Evolutionary conservation across 2,113 vertebrate genomes (phyloP).

Genomic region (Pelmatolapia mariae): DNA sequence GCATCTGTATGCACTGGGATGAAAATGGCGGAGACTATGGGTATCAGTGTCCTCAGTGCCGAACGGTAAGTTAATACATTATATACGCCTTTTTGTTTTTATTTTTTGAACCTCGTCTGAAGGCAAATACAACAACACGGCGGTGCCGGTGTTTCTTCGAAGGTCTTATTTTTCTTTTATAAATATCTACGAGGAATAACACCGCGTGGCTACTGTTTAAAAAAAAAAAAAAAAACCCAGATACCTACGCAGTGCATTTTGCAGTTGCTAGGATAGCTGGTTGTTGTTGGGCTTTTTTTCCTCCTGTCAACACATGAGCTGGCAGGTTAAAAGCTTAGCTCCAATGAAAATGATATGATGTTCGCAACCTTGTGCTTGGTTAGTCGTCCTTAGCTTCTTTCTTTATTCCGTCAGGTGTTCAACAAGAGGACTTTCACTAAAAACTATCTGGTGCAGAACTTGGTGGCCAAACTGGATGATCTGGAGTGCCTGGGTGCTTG

Average conservation of each 20-base stretch:
- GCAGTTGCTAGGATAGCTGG: background rate
- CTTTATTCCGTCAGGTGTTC: constrained; percentile 60
- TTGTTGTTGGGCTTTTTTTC: background rate
- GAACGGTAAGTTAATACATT: constrained; percentile 54
- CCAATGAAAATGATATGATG: background rate
- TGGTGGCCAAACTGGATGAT: constrained; percentile 72
- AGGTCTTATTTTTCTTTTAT: background rate
- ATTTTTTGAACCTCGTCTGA: accelerated
- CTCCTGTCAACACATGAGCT: background rate
- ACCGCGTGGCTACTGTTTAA: background rate
- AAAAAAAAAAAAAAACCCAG: background rate
- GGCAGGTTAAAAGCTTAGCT: background rate
- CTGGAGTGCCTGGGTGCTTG: constrained; percentile 61
- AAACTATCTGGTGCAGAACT: constrained; percentile 75
- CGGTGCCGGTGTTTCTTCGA: background rate
- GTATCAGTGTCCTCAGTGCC: constrained; percentile 75
- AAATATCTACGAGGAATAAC: background rate
- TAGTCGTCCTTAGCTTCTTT: background rate
- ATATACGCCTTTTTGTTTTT: background rate
- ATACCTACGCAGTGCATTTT: background rate
- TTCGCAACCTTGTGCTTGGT: background rate
- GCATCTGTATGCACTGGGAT: constrained; percentile 77
- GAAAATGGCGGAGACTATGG: constrained; percentile 76
- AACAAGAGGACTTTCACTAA: constrained; percentile 72
- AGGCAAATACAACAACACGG: too few species aligned